Percentiles rank a stretch among this genome's conserved stretches.
phyloP scores from a whole-genome alignment of 2,797 vertebrate genomes.

The Amazona finschi region DNA sequence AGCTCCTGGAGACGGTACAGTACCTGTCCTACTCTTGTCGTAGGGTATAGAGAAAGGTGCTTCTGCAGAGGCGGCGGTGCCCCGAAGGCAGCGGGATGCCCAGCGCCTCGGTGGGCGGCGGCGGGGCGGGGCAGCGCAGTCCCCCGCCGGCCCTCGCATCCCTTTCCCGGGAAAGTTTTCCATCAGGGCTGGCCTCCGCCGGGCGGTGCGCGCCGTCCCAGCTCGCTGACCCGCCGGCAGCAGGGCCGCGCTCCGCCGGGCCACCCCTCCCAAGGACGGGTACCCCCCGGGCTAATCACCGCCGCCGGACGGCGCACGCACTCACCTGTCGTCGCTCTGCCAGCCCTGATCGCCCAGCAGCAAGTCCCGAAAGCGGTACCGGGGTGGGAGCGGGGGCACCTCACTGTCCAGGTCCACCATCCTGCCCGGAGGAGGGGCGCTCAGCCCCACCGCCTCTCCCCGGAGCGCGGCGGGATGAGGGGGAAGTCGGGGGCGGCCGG shows the following conservation, averaged over 20 bases:
- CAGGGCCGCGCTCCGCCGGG: neutral
- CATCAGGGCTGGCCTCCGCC: neutral
- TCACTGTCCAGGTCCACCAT: conserved; percentile 84
- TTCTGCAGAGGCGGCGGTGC: neutral
- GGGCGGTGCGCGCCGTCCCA: neutral
- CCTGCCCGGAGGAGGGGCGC: neutral
- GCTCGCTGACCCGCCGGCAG: neutral
- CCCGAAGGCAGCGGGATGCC: neutral
- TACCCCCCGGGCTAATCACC: neutral
- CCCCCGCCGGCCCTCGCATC: neutral
- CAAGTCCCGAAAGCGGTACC: conserved; percentile 81
- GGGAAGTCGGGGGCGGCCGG: no score
- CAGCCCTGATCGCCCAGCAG: conserved; percentile 82
- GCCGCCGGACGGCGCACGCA: neutral
- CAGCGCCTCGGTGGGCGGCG: neutral
- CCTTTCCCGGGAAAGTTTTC: neutral
- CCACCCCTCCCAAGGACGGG: neutral
- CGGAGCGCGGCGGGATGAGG: neutral
- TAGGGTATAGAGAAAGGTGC: neutral
- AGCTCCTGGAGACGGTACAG: rapidly evolving
- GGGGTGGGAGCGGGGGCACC: conserved; percentile 81
- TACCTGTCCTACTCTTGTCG: neutral
- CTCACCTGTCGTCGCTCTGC: conserved; percentile 82
- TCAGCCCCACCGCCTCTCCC: neutral
- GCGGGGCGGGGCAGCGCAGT: neutral